Conservation (phyloP, 2,797 vertebrate species). For the Knipowitschia caucasica region DNA sequence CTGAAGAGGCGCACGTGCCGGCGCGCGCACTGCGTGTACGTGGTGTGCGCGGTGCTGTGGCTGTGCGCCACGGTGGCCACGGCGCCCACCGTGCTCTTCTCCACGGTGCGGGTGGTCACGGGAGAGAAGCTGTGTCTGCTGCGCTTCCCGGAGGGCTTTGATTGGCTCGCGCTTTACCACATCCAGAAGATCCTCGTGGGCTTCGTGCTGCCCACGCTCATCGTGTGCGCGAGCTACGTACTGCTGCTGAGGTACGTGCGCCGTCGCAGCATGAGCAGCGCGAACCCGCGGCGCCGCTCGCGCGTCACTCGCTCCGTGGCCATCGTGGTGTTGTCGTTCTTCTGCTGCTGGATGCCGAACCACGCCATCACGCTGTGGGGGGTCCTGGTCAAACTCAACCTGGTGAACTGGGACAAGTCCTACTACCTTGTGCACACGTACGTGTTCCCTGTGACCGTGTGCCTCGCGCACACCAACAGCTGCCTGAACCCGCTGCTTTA, state of each 20-base stretch:
- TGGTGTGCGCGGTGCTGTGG: slow-evolving; percentile 77
- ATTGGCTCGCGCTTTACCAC: slow-evolving; percentile 81
- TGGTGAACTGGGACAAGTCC: slow-evolving; percentile 70
- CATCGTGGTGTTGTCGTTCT: slow-evolving; percentile 75
- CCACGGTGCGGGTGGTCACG: slow-evolving; percentile 69
- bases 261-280: slow-evolving; percentile 58
- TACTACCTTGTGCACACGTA: slow-evolving; percentile 80
- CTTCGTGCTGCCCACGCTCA: slow-evolving; percentile 78
- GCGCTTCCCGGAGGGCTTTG: slow-evolving; percentile 75
- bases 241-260: slow-evolving; percentile 72
- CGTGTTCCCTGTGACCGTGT: slow-evolving; percentile 78
- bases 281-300: slow-evolving; percentile 63
- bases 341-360: slow-evolving; percentile 78
- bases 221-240: slow-evolving; percentile 74
- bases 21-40: slow-evolving; percentile 58
- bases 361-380: slow-evolving; percentile 81
- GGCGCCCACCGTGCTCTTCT: slow-evolving; percentile 76
- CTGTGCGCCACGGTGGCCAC: slow-evolving; percentile 71
- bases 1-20: slow-evolving; percentile 51
- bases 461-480: slow-evolving; percentile 80
- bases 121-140: slow-evolving; percentile 82
- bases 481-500: slow-evolving; percentile 81
- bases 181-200: slow-evolving; percentile 80
- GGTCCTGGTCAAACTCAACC: slow-evolving; percentile 80
- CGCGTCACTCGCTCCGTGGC: slow-evolving; percentile 77